A percentile compares a stretch with the other conserved stretches of the same genome.
Evolutionary conservation across 2,113 vertebrate species (phyloP).

Genomic region (Nanorana parkeri): DNA sequence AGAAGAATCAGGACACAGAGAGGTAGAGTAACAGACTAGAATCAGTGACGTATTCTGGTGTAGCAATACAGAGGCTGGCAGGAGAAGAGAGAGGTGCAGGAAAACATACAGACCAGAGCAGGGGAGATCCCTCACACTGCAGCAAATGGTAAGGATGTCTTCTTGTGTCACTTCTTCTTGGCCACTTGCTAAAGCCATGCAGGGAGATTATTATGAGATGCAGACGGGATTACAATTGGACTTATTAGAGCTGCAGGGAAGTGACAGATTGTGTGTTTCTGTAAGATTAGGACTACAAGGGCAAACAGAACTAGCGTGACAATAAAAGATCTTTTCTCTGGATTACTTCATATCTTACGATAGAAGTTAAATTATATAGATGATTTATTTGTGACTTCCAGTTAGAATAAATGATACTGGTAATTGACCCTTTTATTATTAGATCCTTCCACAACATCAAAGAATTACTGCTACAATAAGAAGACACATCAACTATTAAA

Average conservation of each 20-base stretch:
- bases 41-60: slow-evolving; percentile 39
- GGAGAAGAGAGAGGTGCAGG: slow-evolving; percentile 35
- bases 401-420: not conserved
- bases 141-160: slow-evolving; percentile 55
- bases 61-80: slow-evolving; percentile 34
- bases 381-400: no score
- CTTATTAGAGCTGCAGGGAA: slow-evolving; percentile 2
- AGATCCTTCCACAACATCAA: no score
- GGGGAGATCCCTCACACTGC: slow-evolving; percentile 46
- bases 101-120: slow-evolving; percentile 12
- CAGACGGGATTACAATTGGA: slow-evolving; percentile 22
- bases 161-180: slow-evolving; percentile 13
- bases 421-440: no score
- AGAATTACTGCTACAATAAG: not conserved
- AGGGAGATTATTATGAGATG: slow-evolving; percentile 29
- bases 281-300: slow-evolving; percentile 1
- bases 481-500: not conserved
- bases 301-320: not conserved
- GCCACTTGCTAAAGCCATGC: not conserved
- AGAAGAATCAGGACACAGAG: slow-evolving; percentile 20
- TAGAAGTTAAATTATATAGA: not conserved
- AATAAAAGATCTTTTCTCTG: not conserved
- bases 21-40: slow-evolving; percentile 27
- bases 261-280: slow-evolving; percentile 9
- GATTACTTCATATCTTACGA: not conserved